Evolutionary conservation across 2,888 invertebrate genomes (phyloP), one percentile per base, ranked within the genome.

Genomic region (Atethmia centrago): DNA sequence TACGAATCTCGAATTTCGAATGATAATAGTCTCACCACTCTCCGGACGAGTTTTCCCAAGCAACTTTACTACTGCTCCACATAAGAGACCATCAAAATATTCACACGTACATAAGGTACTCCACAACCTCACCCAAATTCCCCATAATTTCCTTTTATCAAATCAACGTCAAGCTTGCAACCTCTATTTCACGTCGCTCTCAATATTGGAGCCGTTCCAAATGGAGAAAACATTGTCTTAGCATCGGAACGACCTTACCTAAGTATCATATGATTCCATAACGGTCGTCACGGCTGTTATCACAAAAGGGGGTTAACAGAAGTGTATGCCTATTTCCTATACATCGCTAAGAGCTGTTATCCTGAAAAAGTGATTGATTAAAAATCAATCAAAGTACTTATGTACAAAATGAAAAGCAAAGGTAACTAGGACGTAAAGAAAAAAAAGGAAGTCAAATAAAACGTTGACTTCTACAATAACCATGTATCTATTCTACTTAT

Each of bases 141-240:
- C n/a, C 31, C 10, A 36, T 51, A 47, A 72, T 55, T 59, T 80
- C 19, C 59, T 67, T 47, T 67, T 31, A 59, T 74, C 25, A 45
- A 59, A 59, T 61, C 45, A 74, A 65, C 36, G n/a, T 68, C 55
- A 45, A 36, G 19, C 36, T 31, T 63, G 84, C 55, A 80, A 85
- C 86, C 63, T 85, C 73, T 74, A 71, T 53, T 36, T 62, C 19
- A 47, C 14, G 71, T 87, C 87, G 14, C 25, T 51, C 58, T 74
- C 61, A 64, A 68, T 71, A 76, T 85, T 85, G 85, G 85, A 87
- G 31, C 63, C 21, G 61, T 55, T 85, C 85, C 85, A 87, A 85
- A 85, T 80, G 71, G 74, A 68, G 64, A 80, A 85, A 85, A 85
- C 84, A 85, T 87, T 85, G 85, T 85, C 87, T 85, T 85, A 79